Evolutionary conservation across 2,113 vertebrate species (phyloP).

Genomic region (Phycodurus eques): DNA sequence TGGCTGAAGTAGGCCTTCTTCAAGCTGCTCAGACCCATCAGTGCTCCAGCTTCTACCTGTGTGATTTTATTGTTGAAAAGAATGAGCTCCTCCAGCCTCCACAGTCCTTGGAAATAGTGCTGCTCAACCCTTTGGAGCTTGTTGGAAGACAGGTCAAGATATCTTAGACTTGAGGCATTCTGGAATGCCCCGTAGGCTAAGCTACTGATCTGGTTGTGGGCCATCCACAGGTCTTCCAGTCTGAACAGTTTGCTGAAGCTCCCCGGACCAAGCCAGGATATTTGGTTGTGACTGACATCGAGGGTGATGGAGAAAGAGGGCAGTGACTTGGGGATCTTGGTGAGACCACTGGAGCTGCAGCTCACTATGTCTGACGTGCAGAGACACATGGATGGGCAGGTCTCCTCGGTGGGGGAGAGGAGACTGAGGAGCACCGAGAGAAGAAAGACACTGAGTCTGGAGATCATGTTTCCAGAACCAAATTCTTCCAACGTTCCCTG

Average conservation of each 20-base stretch:
- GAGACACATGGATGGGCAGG: constrained; percentile 82
- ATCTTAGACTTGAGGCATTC: constrained; percentile 77
- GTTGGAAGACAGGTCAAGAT: constrained; percentile 93
- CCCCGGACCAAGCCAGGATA: constrained; percentile 74
- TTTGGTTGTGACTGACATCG: constrained; percentile 87
- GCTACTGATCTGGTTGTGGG: constrained; percentile 80
- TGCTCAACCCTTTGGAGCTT: constrained; percentile 73
- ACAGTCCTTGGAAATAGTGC: constrained; percentile 81
- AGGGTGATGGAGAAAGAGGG: constrained; percentile 76
- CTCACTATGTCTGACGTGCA: constrained; percentile 88
- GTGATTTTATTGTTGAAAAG: constrained; percentile 88
- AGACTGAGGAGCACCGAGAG: constrained; percentile 31
- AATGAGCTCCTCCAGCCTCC: constrained; percentile 85
- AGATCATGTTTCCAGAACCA: constrained; percentile 52
- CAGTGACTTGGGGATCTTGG: constrained; percentile 73
- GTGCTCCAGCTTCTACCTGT: constrained; percentile 75
- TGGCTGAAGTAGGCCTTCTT: constrained; percentile 88
- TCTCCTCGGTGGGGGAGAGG: constrained; percentile 30
- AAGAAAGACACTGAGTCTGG: constrained; percentile 7
- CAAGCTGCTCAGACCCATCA: constrained; percentile 77
- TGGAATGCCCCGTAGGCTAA: constrained; percentile 75
- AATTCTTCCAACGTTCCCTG: constrained; percentile 24
- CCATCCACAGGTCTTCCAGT: constrained; percentile 81
- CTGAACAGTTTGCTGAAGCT: constrained; percentile 76
- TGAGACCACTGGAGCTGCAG: constrained; percentile 80